Evolutionary conservation across 1,140 invertebrate genomes (phyloP), one percentile per base, ranked within the genome.

Genomic region (Ladona fulva): DNA sequence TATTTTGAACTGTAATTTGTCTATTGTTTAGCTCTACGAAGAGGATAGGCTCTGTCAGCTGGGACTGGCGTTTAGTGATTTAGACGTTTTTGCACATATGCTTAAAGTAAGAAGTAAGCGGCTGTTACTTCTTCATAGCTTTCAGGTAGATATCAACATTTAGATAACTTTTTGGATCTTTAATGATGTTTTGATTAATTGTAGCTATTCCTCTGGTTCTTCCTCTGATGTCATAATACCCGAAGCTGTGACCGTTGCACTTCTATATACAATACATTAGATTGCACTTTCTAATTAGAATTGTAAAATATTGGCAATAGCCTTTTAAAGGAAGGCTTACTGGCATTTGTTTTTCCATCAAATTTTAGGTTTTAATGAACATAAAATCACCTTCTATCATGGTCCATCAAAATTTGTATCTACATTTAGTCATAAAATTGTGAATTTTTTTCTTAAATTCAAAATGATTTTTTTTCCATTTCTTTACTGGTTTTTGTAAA

Each of bases 81-180:
- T 94, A 80, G 89, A 93, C 76, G 89, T 90, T 42, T 93, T 95
- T 84, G 87, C 89, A 80, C 86, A 90, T 80, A 87, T 95, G 81
- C 84, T 95, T 52, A 92, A 90, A 80, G 89, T 92, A 77, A 89
- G 89, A 81, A 90, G 90, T 78, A 90, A 91, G 79, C 89, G 93
- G 80, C 86, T 89, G 76, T 85, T 89, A 77, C 84, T 94, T 73
- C 82, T 93, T 74, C 88, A 89, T 81, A 90, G 89, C 81, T 91
- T 93, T 84, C 89, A 91, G 86, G 89, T 91, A 79, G 80, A 52
- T 77, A 52, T 74, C 12, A 77, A 66, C 29, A 79, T 79, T 37
- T 5, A 37, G 8, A 37, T 37, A 5, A 37, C 29, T 37, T 37
- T 37, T 37, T 37, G 29, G 1, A 8, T 37, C 1, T 37, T 37